These are phyloP conservation scores for Geophilus truncorum DNA, from an alignment of 2,888 invertebrate genomes.

Conservation along the genomic window DNA sequence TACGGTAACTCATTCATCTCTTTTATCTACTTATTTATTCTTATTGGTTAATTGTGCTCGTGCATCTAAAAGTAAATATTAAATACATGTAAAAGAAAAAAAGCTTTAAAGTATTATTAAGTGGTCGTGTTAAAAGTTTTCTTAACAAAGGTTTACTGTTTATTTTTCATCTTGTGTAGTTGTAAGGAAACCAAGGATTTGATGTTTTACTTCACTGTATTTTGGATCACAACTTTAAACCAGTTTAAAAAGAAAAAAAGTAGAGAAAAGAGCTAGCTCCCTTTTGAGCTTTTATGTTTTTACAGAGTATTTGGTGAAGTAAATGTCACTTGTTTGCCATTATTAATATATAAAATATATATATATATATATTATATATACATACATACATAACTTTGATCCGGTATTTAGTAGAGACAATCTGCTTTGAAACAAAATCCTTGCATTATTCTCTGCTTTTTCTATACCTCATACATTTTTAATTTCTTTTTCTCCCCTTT, in stretches of 20 bases:
- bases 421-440: background rate
- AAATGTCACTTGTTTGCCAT: conserved; percentile 2
- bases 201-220: conserved; percentile 33
- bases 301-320: conserved; percentile 27
- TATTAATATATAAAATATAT: background rate
- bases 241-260: conserved; percentile 23
- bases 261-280: conserved; percentile 29
- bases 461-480: background rate
- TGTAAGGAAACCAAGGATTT: background rate
- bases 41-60: background rate
- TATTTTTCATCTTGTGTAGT: background rate
- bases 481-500: conserved; percentile 14
- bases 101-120: background rate
- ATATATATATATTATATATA: background rate
- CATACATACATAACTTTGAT: background rate
- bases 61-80: background rate
- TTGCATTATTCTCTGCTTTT: conserved; percentile 29
- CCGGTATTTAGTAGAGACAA: background rate
- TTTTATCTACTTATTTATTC: background rate
- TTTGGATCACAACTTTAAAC: conserved; percentile 33
- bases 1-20: background rate
- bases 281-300: conserved; percentile 33
- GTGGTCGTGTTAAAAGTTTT: background rate
- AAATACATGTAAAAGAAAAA: background rate
- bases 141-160: background rate